A percentile compares a stretch with the other conserved stretches of the same genome.
Evolutionary conservation across 2,113 vertebrate genomes (phyloP).

Genomic region (Theristicus caerulescens): DNA sequence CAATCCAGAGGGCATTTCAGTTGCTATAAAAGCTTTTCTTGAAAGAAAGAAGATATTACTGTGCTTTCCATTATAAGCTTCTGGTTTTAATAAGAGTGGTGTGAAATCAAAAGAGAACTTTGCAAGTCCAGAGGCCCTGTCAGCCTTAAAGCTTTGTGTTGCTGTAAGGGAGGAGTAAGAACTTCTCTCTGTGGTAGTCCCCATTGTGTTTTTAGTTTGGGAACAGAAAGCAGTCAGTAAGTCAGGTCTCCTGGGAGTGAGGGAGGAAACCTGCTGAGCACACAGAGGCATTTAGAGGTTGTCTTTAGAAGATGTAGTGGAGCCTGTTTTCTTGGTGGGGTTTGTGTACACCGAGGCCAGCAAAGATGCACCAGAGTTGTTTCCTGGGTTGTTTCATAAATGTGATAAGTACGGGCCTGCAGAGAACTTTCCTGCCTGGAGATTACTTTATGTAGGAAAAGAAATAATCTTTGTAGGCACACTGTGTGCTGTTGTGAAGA

Average conservation of each 20-base stretch:
- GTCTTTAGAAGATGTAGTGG: background rate
- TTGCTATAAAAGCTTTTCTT: slow-evolving; percentile 46
- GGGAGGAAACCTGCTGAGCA: slow-evolving; percentile 1
- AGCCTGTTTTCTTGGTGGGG: background rate
- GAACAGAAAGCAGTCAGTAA: slow-evolving; percentile 39
- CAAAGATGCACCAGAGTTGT: background rate
- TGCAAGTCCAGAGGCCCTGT: slow-evolving; percentile 30
- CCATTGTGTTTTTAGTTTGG: slow-evolving; percentile 42
- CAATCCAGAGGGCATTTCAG: slow-evolving; percentile 48
- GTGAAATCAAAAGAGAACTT: slow-evolving; percentile 44
- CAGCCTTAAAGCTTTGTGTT: slow-evolving; percentile 50
- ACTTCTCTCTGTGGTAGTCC: slow-evolving; percentile 32
- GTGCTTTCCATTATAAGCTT: slow-evolving; percentile 45
- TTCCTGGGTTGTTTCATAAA: background rate
- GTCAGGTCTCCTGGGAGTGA: background rate
- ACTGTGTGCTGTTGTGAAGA: background rate
- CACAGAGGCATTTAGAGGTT: background rate
- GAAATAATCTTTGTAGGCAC: background rate
- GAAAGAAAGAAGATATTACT: slow-evolving; percentile 34
- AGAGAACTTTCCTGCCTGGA: background rate
- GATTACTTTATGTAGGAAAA: background rate
- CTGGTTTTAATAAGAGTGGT: slow-evolving; percentile 51
- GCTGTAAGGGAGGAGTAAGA: slow-evolving; percentile 39
- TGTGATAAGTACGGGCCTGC: background rate
- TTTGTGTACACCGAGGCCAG: background rate